Evolutionary conservation across 1,140 invertebrate species (phyloP), one percentile per base, ranked within the genome.

Genomic region (Drosophila ananassae): DNA sequence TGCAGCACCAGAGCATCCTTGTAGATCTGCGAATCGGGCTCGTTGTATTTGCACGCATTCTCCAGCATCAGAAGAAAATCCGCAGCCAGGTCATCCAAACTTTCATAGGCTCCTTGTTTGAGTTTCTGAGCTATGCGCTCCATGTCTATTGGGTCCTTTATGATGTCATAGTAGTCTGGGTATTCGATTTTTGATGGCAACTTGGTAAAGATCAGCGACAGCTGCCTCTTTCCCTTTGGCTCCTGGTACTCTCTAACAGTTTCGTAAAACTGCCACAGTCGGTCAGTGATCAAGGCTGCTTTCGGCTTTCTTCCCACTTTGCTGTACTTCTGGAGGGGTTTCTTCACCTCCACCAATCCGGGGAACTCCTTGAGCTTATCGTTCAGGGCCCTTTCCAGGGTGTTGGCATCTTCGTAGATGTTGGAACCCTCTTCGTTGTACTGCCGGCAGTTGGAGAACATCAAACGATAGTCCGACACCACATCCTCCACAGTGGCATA

Each of bases 11-110:
- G 93, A 0, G 98, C 98, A 93, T 99, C 98, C 93, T 99, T 99
- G 92, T 99, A 99, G 78, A 99, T 99, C 91, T 98, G 97, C 0
- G 98, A 99, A 92, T 99, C 98, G 0, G 99, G 98, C 92, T 99
- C 99, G 92, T 99, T 99, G 92, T 99, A 99, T 93, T 99, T 99
- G 93, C 98, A 99, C 25, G 98, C 99, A 92, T 99, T 99, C 83
- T 99, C 98, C 92, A 99, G 98, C 98, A 99, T 99, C 12, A 99
- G 93, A 75, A 98, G 95, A 89, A 99, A 97, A 92, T 99, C 99
- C 0, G 96, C 95, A 0, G 98, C 95, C 41, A 99, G 92, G 73
- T 99, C 98, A 54, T 99, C 98, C 7, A 99, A 93, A 60, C 94
- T 95, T 12, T 96, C 95, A 91, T 99, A 99, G 1, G 92, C 92